These are phyloP conservation scores for Boulengeromyrus knoepffleri DNA, from an alignment of 2,113 vertebrate species.

Conservation along the genomic window DNA sequence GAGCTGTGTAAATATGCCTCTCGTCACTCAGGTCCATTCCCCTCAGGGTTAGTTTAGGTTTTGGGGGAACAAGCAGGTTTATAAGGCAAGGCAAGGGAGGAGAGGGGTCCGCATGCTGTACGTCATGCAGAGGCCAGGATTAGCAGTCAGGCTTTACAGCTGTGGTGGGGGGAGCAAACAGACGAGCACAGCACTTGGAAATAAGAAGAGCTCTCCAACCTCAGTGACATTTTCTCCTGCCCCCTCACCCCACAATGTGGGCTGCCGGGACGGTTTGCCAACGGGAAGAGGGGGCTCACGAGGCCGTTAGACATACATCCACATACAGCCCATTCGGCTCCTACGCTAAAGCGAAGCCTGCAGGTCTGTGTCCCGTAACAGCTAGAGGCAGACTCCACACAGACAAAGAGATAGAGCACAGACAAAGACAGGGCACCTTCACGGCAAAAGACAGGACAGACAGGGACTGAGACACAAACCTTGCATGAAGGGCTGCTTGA, in stretches of 20 bases:
- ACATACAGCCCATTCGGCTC: constrained; percentile 30
- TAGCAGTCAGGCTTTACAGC: not conserved
- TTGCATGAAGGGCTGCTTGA: not conserved
- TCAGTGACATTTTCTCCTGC: constrained; percentile 39
- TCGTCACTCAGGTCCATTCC: not conserved
- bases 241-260: constrained; percentile 30
- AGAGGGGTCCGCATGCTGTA: constrained; percentile 28
- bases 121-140: constrained; percentile 37
- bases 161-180: constrained; percentile 21
- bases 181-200: constrained; percentile 37
- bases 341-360: constrained; percentile 42
- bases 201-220: constrained; percentile 51
- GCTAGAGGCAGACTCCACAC: constrained; percentile 35
- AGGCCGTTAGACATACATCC: constrained; percentile 3
- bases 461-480: constrained; percentile 46
- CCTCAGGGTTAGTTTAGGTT: not conserved
- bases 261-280: constrained; percentile 4
- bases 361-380: constrained; percentile 30
- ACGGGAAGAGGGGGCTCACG: not conserved
- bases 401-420: constrained; percentile 46
- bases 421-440: not conserved
- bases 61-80: not conserved
- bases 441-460: constrained; percentile 46
- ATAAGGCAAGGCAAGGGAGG: constrained; percentile 1
- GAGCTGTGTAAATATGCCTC: not conserved